phyloP scores from a whole-genome alignment of 2,113 vertebrate species.

The Macrotis lagotis region DNA sequence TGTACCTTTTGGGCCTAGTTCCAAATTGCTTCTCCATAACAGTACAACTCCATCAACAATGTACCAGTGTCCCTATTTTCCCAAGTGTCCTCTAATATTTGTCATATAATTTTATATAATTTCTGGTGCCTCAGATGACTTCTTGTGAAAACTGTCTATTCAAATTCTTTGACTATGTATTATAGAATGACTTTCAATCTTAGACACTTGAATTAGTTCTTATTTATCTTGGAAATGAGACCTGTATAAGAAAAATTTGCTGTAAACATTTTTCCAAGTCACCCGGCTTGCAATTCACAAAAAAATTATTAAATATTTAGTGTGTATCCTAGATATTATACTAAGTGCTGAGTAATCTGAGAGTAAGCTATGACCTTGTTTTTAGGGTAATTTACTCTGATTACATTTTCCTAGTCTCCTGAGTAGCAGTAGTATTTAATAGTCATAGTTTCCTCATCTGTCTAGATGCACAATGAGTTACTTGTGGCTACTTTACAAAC shows the following conservation, averaged over 20 bases:
- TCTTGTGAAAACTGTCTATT: background rate
- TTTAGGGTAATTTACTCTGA: background rate
- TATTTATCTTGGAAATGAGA: background rate
- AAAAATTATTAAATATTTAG: background rate
- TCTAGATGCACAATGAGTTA: background rate
- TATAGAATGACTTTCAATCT: background rate
- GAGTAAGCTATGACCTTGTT: background rate
- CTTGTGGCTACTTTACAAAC: background rate
- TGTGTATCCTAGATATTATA: background rate
- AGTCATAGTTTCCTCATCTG: background rate
- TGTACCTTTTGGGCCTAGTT: background rate
- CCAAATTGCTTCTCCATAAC: background rate
- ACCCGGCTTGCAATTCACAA: background rate
- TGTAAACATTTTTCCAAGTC: background rate
- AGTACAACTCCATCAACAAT: background rate
- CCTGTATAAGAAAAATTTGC: background rate
- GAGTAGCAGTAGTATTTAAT: background rate
- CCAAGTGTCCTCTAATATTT: background rate
- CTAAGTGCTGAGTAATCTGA: background rate
- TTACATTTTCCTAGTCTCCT: background rate
- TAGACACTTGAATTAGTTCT: background rate
- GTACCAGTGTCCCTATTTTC: background rate
- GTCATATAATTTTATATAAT: background rate
- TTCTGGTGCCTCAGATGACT: background rate
- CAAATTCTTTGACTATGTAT: background rate